Percentiles rank a stretch among this genome's conserved stretches.
These are phyloP conservation scores for Sinocyclocheilus maitianheensis DNA, from an alignment of 2,113 vertebrate species.

Conservation along the genomic window DNA sequence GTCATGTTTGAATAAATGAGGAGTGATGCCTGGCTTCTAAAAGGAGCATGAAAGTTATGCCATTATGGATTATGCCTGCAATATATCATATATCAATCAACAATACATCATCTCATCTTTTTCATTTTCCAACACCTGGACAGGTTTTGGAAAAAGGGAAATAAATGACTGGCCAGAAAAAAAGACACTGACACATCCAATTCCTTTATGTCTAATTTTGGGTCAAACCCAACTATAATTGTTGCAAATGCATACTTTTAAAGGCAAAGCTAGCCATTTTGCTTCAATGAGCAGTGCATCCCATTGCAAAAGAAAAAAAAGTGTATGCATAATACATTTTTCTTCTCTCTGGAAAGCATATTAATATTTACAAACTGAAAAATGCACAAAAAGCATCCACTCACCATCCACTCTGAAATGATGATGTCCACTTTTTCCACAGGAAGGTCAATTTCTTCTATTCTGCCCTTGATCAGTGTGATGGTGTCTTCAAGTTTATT, in stretches of 20 bases:
- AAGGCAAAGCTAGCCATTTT: neutral
- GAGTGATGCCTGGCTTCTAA: slow-evolving; percentile 71
- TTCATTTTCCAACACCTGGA: slow-evolving; percentile 67
- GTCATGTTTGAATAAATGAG: slow-evolving; percentile 62
- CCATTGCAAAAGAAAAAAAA: neutral
- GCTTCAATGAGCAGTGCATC: neutral
- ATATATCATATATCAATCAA: slow-evolving; percentile 67
- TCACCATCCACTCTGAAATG: slow-evolving; percentile 74
- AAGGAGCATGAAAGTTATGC: slow-evolving; percentile 67
- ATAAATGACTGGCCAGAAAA: slow-evolving; percentile 13
- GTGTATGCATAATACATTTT: neutral
- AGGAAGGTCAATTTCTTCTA: no score
- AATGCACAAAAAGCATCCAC: slow-evolving; percentile 54
- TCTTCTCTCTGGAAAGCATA: neutral
- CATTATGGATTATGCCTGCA: slow-evolving; percentile 75
- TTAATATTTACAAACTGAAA: neutral
- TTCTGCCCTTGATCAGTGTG: no score
- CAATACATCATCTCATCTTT: slow-evolving; percentile 66
- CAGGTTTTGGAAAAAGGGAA: neutral
- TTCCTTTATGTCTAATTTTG: neutral
- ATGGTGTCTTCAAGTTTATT: no score
- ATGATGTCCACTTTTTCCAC: no score
- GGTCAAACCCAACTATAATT: slow-evolving; percentile 3
- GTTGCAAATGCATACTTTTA: neutral
- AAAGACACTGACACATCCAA: neutral